Percentiles rank a stretch among this genome's conserved stretches.
phyloP scores from a whole-genome alignment of 2,797 vertebrate species.

The Leptodactylus fallax region DNA sequence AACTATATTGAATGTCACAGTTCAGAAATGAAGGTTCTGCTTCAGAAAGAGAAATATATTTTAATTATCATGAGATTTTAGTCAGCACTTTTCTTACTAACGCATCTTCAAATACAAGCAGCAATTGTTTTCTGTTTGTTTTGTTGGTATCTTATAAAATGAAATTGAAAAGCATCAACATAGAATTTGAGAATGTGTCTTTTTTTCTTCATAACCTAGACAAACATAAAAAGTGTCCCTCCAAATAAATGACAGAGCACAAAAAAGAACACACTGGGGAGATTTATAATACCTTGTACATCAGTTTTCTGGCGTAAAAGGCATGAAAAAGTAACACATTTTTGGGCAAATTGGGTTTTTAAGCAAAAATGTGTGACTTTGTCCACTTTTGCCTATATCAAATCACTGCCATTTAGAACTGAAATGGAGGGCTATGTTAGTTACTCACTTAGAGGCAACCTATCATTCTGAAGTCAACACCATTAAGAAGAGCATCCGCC shows the following conservation, averaged over 20 bases:
- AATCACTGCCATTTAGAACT: too few relatives aligned
- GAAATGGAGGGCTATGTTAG: too few relatives aligned
- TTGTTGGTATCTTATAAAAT: not conserved
- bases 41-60: conserved; percentile 30
- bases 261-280: too few relatives aligned
- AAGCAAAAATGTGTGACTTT: too few relatives aligned
- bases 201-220: not conserved
- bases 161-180: not conserved
- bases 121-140: not conserved
- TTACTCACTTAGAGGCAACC: too few relatives aligned
- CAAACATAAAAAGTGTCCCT: not conserved
- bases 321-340: too few relatives aligned
- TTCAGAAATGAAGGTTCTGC: conserved; percentile 44
- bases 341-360: too few relatives aligned
- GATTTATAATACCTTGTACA: too few relatives aligned
- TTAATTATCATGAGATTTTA: conserved; percentile 23
- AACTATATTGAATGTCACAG: conserved; percentile 35
- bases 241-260: not conserved
- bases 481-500: too few relatives aligned
- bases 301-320: too few relatives aligned
- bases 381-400: too few relatives aligned
- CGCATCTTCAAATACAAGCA: not conserved
- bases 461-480: too few relatives aligned
- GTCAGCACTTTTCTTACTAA: conserved; percentile 7
- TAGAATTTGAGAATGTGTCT: not conserved